phyloP scores from a whole-genome alignment of 2,113 vertebrate species.

The Nyctibius bracteatus region DNA sequence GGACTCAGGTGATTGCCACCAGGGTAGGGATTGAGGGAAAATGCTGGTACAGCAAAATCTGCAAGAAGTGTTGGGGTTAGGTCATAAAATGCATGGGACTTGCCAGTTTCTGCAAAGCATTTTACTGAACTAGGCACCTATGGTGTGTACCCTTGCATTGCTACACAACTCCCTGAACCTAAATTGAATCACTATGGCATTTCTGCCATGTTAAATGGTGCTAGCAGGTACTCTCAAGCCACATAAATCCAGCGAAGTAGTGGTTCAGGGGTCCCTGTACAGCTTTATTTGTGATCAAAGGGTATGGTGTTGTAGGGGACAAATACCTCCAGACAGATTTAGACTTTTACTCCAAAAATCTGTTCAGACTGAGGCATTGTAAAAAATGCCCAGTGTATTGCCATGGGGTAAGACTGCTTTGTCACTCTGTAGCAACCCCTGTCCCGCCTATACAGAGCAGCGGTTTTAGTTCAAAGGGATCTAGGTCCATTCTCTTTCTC shows the following conservation, averaged over 20 bases:
- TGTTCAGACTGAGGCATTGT: background rate
- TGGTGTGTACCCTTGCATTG: background rate
- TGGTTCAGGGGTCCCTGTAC: conserved; percentile 5
- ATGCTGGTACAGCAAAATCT: background rate
- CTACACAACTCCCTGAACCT: background rate
- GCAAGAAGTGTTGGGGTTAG: background rate
- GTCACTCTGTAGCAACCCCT: conserved; percentile 31
- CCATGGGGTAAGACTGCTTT: conserved; percentile 28
- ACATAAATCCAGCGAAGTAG: conserved; percentile 46
- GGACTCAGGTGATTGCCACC: background rate
- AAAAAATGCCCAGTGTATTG: conserved; percentile 5
- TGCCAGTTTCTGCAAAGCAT: background rate
- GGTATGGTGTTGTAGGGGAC: conserved; percentile 5
- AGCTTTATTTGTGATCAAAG: conserved; percentile 43
- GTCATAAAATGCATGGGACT: background rate
- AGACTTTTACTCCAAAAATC: conserved; percentile 38
- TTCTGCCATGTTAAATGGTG: conserved; percentile 38
- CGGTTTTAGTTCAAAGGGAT: conserved; percentile 58
- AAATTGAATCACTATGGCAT: conserved; percentile 42
- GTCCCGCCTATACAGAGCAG: conserved; percentile 14
- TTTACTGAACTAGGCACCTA: conserved; percentile 3
- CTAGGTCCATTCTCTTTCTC: conserved; percentile 48
- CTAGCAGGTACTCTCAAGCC: conserved; percentile 28
- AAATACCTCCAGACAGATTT: conserved; percentile 38
- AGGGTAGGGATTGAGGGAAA: background rate